Evolutionary conservation across 92 coral and sea anemone genomes (phyloP), one percentile per base, ranked within the genome.

Genomic region (Phenganax subtilis): DNA sequence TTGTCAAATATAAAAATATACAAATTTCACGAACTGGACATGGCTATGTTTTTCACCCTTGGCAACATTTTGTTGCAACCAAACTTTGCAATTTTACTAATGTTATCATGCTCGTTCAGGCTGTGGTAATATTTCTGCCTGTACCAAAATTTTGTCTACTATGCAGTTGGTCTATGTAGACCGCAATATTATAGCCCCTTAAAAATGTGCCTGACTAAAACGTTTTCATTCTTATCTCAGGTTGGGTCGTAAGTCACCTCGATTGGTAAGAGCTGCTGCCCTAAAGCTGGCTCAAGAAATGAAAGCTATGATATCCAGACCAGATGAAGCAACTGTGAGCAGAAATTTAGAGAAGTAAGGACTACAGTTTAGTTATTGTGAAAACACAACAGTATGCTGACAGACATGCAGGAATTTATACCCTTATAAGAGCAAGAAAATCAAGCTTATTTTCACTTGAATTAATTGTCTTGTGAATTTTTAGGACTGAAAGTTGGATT

Each of bases 161-260:
- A 37, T 37, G 47, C 5, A 1, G 5, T 37, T 2, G 47, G 47
- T 37, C 47, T 5, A 37, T 37, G 5, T 37, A 37, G 47, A 37
- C 47, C 47, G 27, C 27, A 59, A 59, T 14, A 59, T 59, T 37
- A 37, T 37, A 37, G 25, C 47, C 47, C 47, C 47, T 37, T 37
- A 37, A 59, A 4, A 29, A 7, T 25, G 12, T 69, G 7, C 31
- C 75, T 4, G 30, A 12, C 16, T 31, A 69, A 3, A 17, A 20
- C 8, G 47, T 37, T 37, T 37, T 37, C 2, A 37, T 1, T 37
- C 47, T 37, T 37, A 2, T 37, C 47, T 37, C 47, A 96, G 99
- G 99, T 85, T 96, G 85, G 99, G 99, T 51, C 97, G 97, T 54
- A 96, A 90, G 66, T 96, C 99, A 67, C 97, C 99, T 10, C 92